Conservation (phyloP, 1,140 invertebrate genomes). For the Temnothorax curvispinosus region DNA sequence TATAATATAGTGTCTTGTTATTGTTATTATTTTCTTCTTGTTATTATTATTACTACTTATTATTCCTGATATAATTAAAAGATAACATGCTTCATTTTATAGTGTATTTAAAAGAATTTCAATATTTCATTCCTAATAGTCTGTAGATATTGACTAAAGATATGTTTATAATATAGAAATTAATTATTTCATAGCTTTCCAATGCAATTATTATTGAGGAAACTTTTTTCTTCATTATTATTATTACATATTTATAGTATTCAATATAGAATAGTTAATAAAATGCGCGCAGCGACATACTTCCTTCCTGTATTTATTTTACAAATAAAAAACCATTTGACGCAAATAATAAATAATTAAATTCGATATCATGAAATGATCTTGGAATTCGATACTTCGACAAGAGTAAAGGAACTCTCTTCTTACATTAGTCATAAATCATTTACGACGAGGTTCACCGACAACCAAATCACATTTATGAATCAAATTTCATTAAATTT, state of each 20-base stretch:
- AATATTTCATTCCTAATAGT: neutral
- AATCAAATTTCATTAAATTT: neutral
- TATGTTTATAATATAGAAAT: neutral
- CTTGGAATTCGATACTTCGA: neutral
- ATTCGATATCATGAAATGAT: neutral
- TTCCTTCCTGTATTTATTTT: neutral
- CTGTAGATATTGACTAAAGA: neutral
- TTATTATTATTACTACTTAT: neutral
- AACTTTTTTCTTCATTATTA: neutral
- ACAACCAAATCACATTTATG: neutral
- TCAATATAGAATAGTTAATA: neutral
- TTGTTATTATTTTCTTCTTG: conserved; percentile 25
- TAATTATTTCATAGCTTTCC: neutral
- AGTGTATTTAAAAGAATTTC: neutral
- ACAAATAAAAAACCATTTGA: neutral
- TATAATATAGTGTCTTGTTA: neutral
- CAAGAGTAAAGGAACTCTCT: neutral
- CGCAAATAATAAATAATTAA: conserved; percentile 18
- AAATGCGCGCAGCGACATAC: neutral
- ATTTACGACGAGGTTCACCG: neutral
- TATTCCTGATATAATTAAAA: neutral
- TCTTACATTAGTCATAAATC: neutral
- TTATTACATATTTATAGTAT: neutral
- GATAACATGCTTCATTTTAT: neutral
- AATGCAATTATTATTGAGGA: neutral